These are phyloP conservation scores for Amblyornis subalaris DNA, from an alignment of 2,113 vertebrate genomes.

Conservation along the genomic window DNA sequence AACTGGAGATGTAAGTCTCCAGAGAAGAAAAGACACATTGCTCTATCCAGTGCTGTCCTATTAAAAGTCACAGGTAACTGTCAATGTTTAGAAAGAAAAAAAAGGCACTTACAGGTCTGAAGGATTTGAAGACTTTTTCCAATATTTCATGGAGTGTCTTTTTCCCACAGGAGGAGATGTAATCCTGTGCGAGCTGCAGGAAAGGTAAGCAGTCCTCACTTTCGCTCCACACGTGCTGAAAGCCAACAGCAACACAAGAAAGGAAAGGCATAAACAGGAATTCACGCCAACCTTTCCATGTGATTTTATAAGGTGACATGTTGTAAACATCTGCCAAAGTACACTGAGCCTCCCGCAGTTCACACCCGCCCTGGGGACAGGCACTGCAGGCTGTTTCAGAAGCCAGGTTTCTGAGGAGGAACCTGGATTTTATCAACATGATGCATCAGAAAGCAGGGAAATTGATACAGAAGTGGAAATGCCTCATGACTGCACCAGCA, in stretches of 20 bases:
- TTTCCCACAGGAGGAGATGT: conserved; percentile 97
- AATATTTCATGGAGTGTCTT: conserved; percentile 96
- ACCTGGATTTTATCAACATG: background rate
- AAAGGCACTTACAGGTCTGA: conserved; percentile 87
- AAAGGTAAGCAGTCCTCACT: conserved; percentile 98
- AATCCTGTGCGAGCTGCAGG: conserved; percentile 94
- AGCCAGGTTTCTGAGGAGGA: background rate
- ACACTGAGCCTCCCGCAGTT: background rate
- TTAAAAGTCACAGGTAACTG: background rate
- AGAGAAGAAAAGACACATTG: background rate
- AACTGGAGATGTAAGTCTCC: background rate
- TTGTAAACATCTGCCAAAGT: background rate
- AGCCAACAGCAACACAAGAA: conserved; percentile 25
- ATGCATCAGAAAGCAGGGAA: background rate
- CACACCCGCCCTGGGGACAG: rapidly evolving
- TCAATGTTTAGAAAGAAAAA: background rate
- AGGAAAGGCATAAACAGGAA: conserved; percentile 12
- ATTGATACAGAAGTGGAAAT: background rate
- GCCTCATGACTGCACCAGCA: background rate
- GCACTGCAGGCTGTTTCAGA: background rate
- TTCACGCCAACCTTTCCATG: background rate
- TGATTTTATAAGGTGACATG: background rate
- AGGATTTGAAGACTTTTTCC: conserved; percentile 98
- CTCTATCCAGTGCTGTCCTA: background rate
- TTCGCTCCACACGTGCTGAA: conserved; percentile 97